These are phyloP conservation scores for Brachypodius melanocephalos DNA, from an alignment of 2,113 vertebrate genomes.

Conservation along the genomic window DNA sequence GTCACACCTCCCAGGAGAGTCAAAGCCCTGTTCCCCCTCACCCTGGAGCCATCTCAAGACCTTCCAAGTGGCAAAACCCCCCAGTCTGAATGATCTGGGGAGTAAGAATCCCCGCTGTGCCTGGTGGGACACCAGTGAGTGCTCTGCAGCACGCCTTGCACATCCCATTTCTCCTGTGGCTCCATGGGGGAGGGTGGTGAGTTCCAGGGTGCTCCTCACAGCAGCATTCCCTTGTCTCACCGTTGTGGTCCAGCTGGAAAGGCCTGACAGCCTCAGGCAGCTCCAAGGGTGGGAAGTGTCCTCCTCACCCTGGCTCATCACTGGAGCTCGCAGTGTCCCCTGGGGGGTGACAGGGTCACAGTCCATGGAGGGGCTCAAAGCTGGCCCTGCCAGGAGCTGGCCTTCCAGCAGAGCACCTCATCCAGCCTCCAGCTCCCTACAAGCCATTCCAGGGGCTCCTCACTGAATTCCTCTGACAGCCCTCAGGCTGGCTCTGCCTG, in stretches of 20 bases:
- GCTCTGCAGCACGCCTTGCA: background rate
- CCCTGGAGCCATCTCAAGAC: background rate
- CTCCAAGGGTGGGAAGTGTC: background rate
- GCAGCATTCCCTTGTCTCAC: background rate
- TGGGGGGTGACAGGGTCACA: background rate
- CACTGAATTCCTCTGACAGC: background rate
- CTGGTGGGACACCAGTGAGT: background rate
- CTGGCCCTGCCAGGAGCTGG: background rate
- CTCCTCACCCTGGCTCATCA: background rate
- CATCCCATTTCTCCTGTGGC: background rate
- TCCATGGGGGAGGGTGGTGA: background rate
- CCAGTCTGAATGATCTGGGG: accelerated
- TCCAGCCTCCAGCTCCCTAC: background rate
- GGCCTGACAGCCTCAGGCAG: background rate
- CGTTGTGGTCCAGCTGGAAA: background rate
- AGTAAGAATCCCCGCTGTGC: background rate
- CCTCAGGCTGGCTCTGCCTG: accelerated
- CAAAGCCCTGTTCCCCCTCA: background rate
- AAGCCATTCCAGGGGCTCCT: accelerated
- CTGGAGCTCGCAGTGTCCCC: background rate
- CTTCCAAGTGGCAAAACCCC: background rate
- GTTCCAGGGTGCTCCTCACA: background rate
- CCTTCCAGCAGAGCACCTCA: background rate
- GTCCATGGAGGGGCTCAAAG: background rate
- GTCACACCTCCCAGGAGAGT: background rate